Percentiles rank a stretch among this genome's conserved stretches.
Conservation (phyloP, 1,140 invertebrate species). For the Cecropterus lyciades region DNA sequence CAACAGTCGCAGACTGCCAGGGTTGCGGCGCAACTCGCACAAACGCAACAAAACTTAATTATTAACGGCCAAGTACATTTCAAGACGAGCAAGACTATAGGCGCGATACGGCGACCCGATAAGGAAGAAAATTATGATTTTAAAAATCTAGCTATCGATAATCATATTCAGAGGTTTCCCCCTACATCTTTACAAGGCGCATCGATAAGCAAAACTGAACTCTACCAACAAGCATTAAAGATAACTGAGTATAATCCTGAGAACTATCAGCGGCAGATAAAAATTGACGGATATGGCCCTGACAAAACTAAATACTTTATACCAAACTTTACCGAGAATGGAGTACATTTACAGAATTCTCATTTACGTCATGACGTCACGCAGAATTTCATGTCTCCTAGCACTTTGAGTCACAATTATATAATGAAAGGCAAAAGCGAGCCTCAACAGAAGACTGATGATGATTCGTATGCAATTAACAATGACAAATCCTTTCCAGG, state of each 20-base stretch:
- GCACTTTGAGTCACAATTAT: neutral
- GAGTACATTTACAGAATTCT: constrained; percentile 9
- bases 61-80: constrained; percentile 41
- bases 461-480: constrained; percentile 1
- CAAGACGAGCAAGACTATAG: constrained; percentile 5
- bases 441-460: neutral
- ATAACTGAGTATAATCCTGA: constrained; percentile 41
- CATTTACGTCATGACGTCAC: constrained; percentile 22
- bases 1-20: constrained; percentile 50
- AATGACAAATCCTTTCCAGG: constrained; percentile 16
- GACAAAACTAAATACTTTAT: constrained; percentile 9
- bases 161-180: constrained; percentile 47
- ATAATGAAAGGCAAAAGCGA: constrained; percentile 13
- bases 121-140: constrained; percentile 62
- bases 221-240: constrained; percentile 38
- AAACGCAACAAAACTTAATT: constrained; percentile 46
- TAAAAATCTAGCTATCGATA: constrained; percentile 60
- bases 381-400: constrained; percentile 14
- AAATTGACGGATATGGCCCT: constrained; percentile 9
- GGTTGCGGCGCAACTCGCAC: constrained; percentile 22
- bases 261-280: constrained; percentile 25
- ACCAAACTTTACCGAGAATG: constrained; percentile 18
- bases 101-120: constrained; percentile 4
- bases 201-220: constrained; percentile 40
- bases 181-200: constrained; percentile 32